These are phyloP conservation scores for Chouioia cunea DNA, from an alignment of 2,888 invertebrate genomes.

Conservation along the genomic window DNA sequence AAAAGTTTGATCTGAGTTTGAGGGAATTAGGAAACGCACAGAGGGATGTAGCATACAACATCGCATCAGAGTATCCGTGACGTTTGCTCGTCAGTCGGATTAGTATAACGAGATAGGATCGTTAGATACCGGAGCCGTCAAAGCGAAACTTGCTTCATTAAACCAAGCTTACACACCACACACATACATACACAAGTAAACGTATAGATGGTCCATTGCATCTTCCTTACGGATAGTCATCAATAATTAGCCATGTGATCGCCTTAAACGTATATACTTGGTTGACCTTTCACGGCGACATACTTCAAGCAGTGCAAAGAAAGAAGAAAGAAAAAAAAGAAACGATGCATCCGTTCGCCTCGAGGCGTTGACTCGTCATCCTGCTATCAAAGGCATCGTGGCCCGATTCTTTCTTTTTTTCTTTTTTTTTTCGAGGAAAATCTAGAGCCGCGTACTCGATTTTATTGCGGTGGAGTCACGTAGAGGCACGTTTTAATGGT, in stretches of 20 bases:
- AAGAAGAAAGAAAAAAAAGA: not conserved
- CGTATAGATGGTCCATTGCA: too few species aligned
- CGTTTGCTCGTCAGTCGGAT: conserved; percentile 2
- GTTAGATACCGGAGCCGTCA: conserved; percentile 19
- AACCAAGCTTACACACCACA: conserved; percentile 24
- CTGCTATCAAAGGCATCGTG: conserved; percentile 20
- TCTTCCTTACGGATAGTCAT: too few species aligned
- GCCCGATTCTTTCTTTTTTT: not conserved
- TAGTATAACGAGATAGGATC: conserved; percentile 19
- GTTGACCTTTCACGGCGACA: conserved; percentile 62
- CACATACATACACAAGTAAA: too few species aligned
- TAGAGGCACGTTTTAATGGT: too few species aligned
- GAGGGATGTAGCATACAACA: too few species aligned
- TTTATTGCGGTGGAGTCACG: too few species aligned
- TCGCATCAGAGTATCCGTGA: too few species aligned
- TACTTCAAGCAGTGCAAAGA: conserved; percentile 50
- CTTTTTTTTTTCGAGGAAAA: not conserved
- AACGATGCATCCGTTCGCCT: conserved; percentile 18
- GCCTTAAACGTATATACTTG: conserved; percentile 28
- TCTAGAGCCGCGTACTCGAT: not conserved
- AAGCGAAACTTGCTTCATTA: conserved; percentile 42
- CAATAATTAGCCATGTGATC: conserved; percentile 23
- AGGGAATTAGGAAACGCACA: too few species aligned
- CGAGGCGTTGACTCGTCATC: conserved; percentile 35
- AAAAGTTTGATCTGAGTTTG: too few species aligned